These are phyloP conservation scores for Heterodera schachtii DNA, from an alignment of 1,140 invertebrate species.

Conservation along the genomic window DNA sequence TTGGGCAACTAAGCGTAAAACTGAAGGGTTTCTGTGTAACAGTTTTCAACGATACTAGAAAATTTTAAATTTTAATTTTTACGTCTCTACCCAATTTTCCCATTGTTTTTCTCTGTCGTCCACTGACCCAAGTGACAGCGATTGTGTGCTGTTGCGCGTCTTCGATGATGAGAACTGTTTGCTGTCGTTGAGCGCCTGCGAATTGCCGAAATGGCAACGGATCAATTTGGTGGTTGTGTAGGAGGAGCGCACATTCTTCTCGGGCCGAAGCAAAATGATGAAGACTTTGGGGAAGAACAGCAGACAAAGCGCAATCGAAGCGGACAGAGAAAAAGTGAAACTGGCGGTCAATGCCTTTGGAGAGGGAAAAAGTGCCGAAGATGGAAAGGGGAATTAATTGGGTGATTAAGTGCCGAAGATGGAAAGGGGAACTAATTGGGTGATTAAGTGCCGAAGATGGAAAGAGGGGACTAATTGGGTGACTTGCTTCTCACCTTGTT, in stretches of 20 bases:
- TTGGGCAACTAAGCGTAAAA: constrained; percentile 47
- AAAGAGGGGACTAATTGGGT: too few relatives aligned
- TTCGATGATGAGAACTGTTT: constrained; percentile 61
- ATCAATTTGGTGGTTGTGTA: constrained; percentile 80
- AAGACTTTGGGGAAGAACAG: constrained; percentile 81
- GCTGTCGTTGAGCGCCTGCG: constrained; percentile 59
- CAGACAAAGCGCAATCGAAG: constrained; percentile 77
- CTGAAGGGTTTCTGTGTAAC: neutral
- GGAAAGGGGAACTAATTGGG: neutral
- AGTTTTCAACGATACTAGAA: too few relatives aligned
- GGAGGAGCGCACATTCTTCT: constrained; percentile 77
- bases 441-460: too few relatives aligned
- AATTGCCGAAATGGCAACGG: constrained; percentile 76
- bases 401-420: neutral
- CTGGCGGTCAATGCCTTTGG: constrained; percentile 71
- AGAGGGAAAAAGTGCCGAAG: neutral
- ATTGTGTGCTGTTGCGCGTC: constrained; percentile 65
- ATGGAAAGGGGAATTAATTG: neutral
- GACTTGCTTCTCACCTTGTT: constrained; percentile 69
- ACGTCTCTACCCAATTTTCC: too few relatives aligned
- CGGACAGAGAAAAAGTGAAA: constrained; percentile 70
- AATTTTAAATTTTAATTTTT: too few relatives aligned
- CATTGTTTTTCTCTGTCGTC: constrained; percentile 20
- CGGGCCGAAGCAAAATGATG: constrained; percentile 77
- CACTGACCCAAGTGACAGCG: constrained; percentile 72